These are phyloP conservation scores for Lichenostomus cassidix DNA, from an alignment of 2,113 vertebrate species.

Conservation along the genomic window DNA sequence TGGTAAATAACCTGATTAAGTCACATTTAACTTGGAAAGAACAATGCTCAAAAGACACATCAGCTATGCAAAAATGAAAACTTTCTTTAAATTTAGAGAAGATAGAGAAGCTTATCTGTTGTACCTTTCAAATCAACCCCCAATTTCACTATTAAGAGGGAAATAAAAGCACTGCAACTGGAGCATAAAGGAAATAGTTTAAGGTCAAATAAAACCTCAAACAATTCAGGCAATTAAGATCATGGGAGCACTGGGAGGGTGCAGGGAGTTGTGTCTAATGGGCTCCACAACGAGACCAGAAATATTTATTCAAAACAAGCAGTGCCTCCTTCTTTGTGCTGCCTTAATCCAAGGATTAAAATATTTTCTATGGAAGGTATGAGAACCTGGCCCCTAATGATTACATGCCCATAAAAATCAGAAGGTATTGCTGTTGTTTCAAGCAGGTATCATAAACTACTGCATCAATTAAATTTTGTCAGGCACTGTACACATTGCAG, in stretches of 20 bases:
- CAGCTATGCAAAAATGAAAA: not conserved
- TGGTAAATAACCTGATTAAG: not conserved
- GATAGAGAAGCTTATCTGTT: not conserved
- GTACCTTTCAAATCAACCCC: not conserved
- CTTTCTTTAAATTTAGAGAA: not conserved
- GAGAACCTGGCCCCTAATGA: not conserved
- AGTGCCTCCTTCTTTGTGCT: not conserved
- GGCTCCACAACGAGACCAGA: not conserved
- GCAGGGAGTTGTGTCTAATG: not conserved
- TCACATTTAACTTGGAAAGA: not conserved
- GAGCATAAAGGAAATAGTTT: not conserved
- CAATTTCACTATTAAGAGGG: not conserved
- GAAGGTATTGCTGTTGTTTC: not conserved
- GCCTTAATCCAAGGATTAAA: not conserved
- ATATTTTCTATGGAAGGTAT: not conserved
- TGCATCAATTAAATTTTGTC: not conserved
- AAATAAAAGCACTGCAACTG: slow-evolving; percentile 3
- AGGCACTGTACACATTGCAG: not conserved
- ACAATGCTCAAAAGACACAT: not conserved
- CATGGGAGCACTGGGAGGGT: not conserved
- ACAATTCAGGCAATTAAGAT: not conserved
- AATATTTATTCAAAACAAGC: not conserved
- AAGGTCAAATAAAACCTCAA: not conserved
- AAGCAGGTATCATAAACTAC: not conserved
- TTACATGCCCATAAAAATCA: not conserved